Evolutionary conservation across 1,140 invertebrate species (phyloP).

Genomic region (Magallana ariakensis): DNA sequence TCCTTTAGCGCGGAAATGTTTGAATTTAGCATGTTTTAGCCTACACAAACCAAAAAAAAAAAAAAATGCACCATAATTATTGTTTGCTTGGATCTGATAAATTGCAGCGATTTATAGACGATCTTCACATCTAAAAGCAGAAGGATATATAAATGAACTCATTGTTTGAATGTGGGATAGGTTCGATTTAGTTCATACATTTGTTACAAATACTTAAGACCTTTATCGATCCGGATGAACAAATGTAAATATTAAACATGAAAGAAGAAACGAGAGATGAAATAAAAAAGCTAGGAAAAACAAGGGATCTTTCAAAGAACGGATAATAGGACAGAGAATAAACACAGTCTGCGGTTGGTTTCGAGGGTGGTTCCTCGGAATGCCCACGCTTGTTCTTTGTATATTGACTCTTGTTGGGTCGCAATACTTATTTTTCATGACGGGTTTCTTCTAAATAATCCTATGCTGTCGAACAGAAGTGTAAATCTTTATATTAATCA

Average conservation of each 20-base stretch:
- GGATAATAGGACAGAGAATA: constrained; percentile 9
- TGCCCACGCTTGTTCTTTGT: not conserved
- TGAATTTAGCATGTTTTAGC: too few relatives aligned
- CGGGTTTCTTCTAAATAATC: not conserved
- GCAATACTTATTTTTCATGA: constrained; percentile 12
- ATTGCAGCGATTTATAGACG: too few relatives aligned
- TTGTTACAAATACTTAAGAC: not conserved
- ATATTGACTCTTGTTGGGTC: not conserved
- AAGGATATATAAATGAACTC: too few relatives aligned
- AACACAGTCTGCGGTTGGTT: not conserved
- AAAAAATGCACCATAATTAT: too few relatives aligned
- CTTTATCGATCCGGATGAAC: not conserved
- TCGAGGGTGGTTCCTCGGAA: not conserved
- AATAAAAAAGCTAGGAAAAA: not conserved
- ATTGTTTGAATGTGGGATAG: not conserved
- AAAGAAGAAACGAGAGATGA: constrained; percentile 21
- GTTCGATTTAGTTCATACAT: not conserved
- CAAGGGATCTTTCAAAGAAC: not conserved
- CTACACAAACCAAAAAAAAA: too few relatives aligned
- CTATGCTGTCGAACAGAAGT: not conserved
- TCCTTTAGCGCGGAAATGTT: too few relatives aligned
- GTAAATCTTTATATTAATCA: constrained; percentile 4
- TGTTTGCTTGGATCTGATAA: too few relatives aligned
- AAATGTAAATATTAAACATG: constrained; percentile 24
- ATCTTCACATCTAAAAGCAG: too few relatives aligned